Percentiles rank a stretch among this genome's conserved stretches.
These are phyloP conservation scores for Euproctis similis DNA, from an alignment of 2,888 invertebrate species.

Conservation along the genomic window DNA sequence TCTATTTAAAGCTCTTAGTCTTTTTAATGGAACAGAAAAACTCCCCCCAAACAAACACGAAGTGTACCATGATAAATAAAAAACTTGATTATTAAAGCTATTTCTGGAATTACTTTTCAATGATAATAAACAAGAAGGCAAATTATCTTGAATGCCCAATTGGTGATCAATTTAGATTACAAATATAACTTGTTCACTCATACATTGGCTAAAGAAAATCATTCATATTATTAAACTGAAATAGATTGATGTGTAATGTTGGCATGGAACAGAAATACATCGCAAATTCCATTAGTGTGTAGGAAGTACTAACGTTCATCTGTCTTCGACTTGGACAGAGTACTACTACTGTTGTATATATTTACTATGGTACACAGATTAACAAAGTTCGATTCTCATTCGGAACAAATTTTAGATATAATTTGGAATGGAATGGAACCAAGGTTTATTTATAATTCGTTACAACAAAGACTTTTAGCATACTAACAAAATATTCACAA, in stretches of 20 bases:
- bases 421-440: no score
- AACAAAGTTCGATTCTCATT: no score
- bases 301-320: conserved; percentile 12
- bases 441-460: no score
- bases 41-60: neutral
- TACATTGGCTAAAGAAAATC: conserved; percentile 14
- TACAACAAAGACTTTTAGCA: no score
- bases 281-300: conserved; percentile 14
- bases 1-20: conserved; percentile 3
- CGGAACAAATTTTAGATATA: no score
- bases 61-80: no score
- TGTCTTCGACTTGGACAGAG: conserved; percentile 8
- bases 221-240: conserved; percentile 11
- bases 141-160: conserved; percentile 17
- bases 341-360: no score
- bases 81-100: conserved; percentile 2
- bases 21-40: neutral
- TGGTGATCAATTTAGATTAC: conserved; percentile 16
- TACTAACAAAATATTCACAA: no score
- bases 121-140: conserved; percentile 11
- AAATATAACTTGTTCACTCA: conserved; percentile 9
- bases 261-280: conserved; percentile 18
- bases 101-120: conserved; percentile 7
- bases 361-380: no score
- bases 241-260: conserved; percentile 16